Evolutionary conservation across 2,113 vertebrate genomes (phyloP).

Genomic region (Turdus rufiventris): DNA sequence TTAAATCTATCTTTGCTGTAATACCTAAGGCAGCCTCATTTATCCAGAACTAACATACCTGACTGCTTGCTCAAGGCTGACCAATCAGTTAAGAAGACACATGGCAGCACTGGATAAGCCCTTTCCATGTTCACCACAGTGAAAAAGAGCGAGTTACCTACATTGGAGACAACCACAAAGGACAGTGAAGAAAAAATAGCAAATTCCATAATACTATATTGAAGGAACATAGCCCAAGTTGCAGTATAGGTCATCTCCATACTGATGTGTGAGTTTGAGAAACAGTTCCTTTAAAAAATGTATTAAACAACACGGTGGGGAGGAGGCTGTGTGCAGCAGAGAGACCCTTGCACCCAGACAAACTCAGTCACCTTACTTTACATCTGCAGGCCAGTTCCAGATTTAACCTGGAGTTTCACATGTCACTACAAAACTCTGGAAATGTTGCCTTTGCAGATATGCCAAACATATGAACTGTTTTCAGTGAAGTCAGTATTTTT

Average conservation of each 20-base stretch:
- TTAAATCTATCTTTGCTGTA: background rate
- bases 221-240: background rate
- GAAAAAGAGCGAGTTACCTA: background rate
- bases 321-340: background rate
- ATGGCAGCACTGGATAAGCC: background rate
- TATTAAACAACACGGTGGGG: background rate
- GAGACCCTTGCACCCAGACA: background rate
- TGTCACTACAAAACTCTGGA: background rate
- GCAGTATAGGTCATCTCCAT: background rate
- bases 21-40: background rate
- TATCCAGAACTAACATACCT: background rate
- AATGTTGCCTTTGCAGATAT: background rate
- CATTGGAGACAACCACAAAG: background rate
- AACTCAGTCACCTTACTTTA: background rate
- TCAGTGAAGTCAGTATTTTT: conserved; percentile 46
- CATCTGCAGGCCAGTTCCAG: background rate
- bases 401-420: background rate
- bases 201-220: background rate
- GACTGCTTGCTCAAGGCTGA: background rate
- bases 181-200: background rate
- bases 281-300: background rate
- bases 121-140: background rate
- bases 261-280: background rate
- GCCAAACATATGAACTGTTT: background rate
- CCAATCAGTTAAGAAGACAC: background rate